These are phyloP conservation scores for Plutomurus gul DNA, from an alignment of 1,140 invertebrate genomes.

Conservation along the genomic window DNA sequence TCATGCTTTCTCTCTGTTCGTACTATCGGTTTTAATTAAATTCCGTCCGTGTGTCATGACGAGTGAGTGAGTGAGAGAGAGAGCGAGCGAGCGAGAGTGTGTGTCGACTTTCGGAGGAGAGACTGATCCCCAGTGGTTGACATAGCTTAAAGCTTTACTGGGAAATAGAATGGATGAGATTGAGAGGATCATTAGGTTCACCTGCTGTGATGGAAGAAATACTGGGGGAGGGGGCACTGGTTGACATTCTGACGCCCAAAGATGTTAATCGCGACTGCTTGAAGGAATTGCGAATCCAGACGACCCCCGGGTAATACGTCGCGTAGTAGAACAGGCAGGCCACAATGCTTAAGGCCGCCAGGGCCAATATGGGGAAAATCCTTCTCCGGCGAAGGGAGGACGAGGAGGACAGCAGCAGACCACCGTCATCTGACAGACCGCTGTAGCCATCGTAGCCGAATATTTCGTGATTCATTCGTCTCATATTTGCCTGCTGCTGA, in stretches of 20 bases:
- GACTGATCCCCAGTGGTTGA: no score
- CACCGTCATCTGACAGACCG: no score
- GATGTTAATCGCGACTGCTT: conserved; percentile 17
- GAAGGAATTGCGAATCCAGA: neutral
- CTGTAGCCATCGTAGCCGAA: neutral
- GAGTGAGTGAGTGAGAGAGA: no score
- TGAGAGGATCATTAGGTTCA: conserved; percentile 9
- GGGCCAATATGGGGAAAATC: neutral
- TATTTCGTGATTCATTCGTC: neutral
- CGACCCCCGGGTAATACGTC: conserved; percentile 4
- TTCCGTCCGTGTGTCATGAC: no score
- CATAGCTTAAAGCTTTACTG: no score
- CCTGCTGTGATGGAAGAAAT: conserved; percentile 20
- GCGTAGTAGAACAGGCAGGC: conserved; percentile 9
- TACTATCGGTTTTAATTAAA: neutral
- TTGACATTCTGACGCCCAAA: conserved; percentile 7
- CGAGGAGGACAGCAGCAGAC: no score
- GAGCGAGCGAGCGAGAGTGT: no score
- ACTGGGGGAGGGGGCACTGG: neutral
- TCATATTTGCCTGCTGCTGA: neutral
- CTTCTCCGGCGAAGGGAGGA: neutral
- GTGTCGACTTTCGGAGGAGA: neutral
- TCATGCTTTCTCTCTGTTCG: neutral
- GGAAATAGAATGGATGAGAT: no score
- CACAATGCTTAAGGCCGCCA: neutral